Conservation (phyloP, 2,888 invertebrate species). For the Drosophila parthenogenetica region DNA sequence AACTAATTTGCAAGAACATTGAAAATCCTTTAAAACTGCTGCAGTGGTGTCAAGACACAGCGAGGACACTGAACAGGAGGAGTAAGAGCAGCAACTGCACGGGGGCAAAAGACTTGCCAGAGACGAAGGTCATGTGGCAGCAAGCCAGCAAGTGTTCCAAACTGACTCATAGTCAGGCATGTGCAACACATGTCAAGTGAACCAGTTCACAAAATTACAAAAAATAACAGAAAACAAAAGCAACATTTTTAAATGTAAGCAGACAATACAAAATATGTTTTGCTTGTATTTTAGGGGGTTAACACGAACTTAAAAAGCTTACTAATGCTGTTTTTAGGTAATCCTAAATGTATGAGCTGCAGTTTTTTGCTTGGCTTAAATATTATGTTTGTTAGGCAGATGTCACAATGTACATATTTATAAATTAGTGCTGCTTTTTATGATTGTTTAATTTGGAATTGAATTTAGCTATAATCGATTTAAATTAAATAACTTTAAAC, state of each 20-base stretch:
- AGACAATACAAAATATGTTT: background rate
- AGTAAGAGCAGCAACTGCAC: background rate
- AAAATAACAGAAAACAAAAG: background rate
- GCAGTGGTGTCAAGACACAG: constrained; percentile 31
- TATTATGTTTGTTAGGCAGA: no score
- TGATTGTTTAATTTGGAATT: no score
- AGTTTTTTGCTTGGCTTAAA: no score
- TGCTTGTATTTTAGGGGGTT: background rate
- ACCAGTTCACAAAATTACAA: constrained; percentile 7
- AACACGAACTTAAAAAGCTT: background rate
- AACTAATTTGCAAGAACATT: constrained; percentile 76
- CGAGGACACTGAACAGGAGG: background rate
- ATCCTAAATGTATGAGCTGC: constrained; percentile 2
- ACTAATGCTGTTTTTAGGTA: constrained; percentile 9
- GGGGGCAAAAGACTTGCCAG: constrained; percentile 1
- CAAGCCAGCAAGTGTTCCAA: constrained; percentile 2
- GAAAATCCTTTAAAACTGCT: constrained; percentile 72
- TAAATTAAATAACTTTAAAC: no score
- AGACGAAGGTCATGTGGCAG: constrained; percentile 15
- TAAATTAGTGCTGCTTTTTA: no score
- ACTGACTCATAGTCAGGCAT: constrained; percentile 7
- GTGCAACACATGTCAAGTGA: constrained; percentile 5
- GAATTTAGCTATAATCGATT: no score
- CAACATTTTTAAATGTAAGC: background rate
- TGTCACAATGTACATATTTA: no score